Percentiles rank a stretch among this genome's conserved stretches.
phyloP scores from a whole-genome alignment of 2,113 vertebrate genomes.

The Galemys pyrenaicus region DNA sequence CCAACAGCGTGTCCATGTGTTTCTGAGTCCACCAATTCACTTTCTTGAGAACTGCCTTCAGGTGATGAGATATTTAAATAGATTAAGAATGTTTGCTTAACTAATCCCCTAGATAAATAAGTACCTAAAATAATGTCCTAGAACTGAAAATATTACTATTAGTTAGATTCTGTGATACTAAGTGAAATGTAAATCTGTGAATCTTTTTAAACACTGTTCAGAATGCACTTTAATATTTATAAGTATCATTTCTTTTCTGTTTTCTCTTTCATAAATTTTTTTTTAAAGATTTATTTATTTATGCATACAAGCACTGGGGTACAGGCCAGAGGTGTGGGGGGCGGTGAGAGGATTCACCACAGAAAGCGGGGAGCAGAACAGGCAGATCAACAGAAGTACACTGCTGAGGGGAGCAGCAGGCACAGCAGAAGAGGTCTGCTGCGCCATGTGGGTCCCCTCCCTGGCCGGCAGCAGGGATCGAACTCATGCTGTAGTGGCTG shows the following conservation, averaged over 20 bases:
- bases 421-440: too few species aligned
- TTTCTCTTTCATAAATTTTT: not conserved
- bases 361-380: too few species aligned
- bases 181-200: not conserved
- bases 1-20: not conserved
- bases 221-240: not conserved
- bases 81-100: not conserved
- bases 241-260: not conserved
- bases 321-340: too few species aligned
- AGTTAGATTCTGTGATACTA: not conserved
- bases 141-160: not conserved
- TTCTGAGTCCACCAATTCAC: not conserved
- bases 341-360: too few species aligned
- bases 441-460: too few species aligned
- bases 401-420: too few species aligned
- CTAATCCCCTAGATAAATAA: slow-evolving; percentile 34
- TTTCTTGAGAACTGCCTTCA: slow-evolving; percentile 31
- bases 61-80: slow-evolving; percentile 10
- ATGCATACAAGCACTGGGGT: too few species aligned
- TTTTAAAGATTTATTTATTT: too few species aligned
- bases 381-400: too few species aligned
- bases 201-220: not conserved
- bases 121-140: not conserved
- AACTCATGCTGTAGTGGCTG: too few species aligned
- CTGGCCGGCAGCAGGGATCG: too few species aligned